These are phyloP conservation scores for Trichoplusia ni DNA, from an alignment of 1,140 invertebrate species.

Conservation along the genomic window DNA sequence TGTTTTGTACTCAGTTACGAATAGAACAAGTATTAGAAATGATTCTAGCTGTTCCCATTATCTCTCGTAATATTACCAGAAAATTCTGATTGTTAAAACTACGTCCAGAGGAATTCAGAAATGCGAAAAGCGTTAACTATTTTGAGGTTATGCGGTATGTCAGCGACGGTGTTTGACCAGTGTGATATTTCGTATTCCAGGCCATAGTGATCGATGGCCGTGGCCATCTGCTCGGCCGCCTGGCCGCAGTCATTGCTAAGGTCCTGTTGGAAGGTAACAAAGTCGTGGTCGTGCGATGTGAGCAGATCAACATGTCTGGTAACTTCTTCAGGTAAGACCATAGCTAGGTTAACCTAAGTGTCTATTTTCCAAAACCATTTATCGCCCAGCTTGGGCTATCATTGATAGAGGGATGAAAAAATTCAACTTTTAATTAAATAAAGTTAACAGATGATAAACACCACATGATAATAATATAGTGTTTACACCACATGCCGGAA, in stretches of 20 bases:
- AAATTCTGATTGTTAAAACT: neutral
- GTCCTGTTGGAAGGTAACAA: constrained; percentile 94
- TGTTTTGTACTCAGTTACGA: constrained; percentile 14
- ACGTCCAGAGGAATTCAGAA: neutral
- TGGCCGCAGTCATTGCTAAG: constrained; percentile 97
- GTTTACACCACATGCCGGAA: no score
- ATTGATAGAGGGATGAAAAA: no score
- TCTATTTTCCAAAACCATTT: no score
- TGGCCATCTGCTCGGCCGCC: constrained; percentile 97
- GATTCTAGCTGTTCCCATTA: neutral
- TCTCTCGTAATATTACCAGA: neutral
- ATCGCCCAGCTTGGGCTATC: no score
- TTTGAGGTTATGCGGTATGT: constrained; percentile 62
- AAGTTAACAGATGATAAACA: no score
- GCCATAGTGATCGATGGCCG: constrained; percentile 98
- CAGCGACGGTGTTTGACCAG: constrained; percentile 23
- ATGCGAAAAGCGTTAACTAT: neutral
- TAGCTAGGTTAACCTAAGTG: no score
- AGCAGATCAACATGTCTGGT: constrained; percentile 99
- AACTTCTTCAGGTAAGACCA: constrained; percentile 95
- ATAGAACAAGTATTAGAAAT: no score
- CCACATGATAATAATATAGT: no score
- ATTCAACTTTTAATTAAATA: no score
- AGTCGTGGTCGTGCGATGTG: constrained; percentile 95
- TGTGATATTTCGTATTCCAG: constrained; percentile 83